A percentile compares a stretch with the other conserved stretches of the same genome.
Evolutionary conservation across 2,797 vertebrate species (phyloP).

Genomic region (Crax fasciolata): DNA sequence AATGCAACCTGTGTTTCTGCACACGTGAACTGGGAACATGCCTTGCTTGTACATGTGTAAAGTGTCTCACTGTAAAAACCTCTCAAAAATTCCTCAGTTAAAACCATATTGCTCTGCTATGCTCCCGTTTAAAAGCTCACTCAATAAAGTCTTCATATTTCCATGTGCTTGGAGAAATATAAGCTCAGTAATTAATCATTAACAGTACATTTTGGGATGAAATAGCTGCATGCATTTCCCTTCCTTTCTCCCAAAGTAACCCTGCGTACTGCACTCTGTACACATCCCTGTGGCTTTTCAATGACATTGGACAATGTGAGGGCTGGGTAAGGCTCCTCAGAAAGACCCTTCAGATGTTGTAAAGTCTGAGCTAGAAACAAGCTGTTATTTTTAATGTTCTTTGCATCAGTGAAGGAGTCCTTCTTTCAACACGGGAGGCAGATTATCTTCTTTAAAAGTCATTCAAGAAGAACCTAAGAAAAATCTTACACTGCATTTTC

Average conservation of each 20-base stretch:
- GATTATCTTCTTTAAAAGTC: neutral
- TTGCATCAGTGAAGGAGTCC: neutral
- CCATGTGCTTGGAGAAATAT: neutral
- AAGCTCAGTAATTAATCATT: neutral
- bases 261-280: no score
- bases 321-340: neutral
- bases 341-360: neutral
- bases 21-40: neutral
- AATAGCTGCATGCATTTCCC: neutral
- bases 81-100: neutral
- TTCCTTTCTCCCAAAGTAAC: neutral
- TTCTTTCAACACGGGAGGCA: neutral
- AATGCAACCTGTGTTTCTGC: neutral
- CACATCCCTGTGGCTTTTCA: neutral
- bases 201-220: neutral
- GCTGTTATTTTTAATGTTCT: neutral
- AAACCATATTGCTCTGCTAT: neutral
- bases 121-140: neutral
- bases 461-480: neutral
- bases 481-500: neutral
- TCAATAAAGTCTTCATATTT: neutral
- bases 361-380: neutral
- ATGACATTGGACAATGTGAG: fast-evolving
- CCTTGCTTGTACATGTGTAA: neutral
- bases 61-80: neutral